phyloP scores from a whole-genome alignment of 2,888 invertebrate species.

The Stenoptilia bipunctidactyla region DNA sequence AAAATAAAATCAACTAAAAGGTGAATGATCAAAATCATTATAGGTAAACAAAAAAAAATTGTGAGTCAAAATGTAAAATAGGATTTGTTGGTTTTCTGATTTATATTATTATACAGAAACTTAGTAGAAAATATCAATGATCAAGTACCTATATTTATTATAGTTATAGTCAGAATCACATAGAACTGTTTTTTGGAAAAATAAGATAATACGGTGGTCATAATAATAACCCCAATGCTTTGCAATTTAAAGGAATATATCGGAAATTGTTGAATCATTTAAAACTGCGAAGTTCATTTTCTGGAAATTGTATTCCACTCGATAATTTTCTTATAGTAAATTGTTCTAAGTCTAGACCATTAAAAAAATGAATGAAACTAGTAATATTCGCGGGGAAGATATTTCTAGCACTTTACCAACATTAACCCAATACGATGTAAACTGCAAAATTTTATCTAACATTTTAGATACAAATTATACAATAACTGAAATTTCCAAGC shows the following conservation, averaged over 20 bases:
- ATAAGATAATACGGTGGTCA: slow-evolving; percentile 13
- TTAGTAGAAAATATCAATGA: neutral
- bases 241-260: slow-evolving; percentile 11
- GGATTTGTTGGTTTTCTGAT: slow-evolving; percentile 6
- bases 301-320: slow-evolving; percentile 12
- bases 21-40: neutral
- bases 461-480: slow-evolving; percentile 2
- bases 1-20: neutral
- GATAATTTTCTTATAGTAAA: slow-evolving; percentile 11
- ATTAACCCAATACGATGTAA: slow-evolving; percentile 1
- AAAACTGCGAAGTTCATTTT: slow-evolving; percentile 12
- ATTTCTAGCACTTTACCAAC: slow-evolving; percentile 2
- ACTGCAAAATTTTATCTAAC: slow-evolving; percentile 6
- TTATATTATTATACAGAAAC: slow-evolving; percentile 3
- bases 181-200: slow-evolving; percentile 13
- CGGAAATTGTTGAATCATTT: slow-evolving; percentile 11
- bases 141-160: slow-evolving; percentile 2
- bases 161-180: slow-evolving; percentile 8
- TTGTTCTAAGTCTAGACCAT: slow-evolving; percentile 1
- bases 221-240: slow-evolving; percentile 15
- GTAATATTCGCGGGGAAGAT: no score
- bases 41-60: neutral
- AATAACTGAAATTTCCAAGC: slow-evolving; percentile 1
- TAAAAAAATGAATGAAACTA: no score
- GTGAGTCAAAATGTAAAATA: slow-evolving; percentile 1